Evolutionary conservation across 2,888 invertebrate genomes (phyloP).

Genomic region (Barypeithes pellucidus): DNA sequence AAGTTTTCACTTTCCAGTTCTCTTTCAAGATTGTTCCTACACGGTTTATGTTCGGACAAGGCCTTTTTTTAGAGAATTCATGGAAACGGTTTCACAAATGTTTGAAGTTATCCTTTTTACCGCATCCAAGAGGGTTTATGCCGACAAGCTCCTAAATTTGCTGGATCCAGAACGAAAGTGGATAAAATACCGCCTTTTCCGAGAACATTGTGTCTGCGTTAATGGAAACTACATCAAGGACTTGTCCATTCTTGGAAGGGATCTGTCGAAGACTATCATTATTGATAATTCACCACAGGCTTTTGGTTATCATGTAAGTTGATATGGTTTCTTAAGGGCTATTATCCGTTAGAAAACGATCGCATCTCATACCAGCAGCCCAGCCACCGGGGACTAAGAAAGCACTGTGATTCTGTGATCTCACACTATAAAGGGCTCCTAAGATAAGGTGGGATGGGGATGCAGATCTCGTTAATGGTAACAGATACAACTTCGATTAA

Average conservation of each 20-base stretch:
- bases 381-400: too few species aligned
- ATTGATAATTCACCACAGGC: slow-evolving; percentile 94
- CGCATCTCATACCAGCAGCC: too few species aligned
- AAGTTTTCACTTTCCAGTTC: slow-evolving; percentile 93
- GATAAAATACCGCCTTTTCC: slow-evolving; percentile 93
- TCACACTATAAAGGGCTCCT: too few species aligned
- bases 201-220: slow-evolving; percentile 96
- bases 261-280: slow-evolving; percentile 90
- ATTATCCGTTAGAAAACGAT: too few species aligned
- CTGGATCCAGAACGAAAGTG: slow-evolving; percentile 91
- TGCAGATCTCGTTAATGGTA: too few species aligned
- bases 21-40: slow-evolving; percentile 93
- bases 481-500: too few species aligned
- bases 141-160: slow-evolving; percentile 92
- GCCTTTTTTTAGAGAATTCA: slow-evolving; percentile 93
- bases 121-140: slow-evolving; percentile 95
- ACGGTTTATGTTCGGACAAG: slow-evolving; percentile 89
- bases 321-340: not conserved
- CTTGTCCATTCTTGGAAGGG: slow-evolving; percentile 92
- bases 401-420: too few species aligned
- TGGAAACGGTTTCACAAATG: slow-evolving; percentile 86
- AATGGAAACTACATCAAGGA: slow-evolving; percentile 98
- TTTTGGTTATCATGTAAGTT: slow-evolving; percentile 88
- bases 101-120: slow-evolving; percentile 94
- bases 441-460: too few species aligned